Conservation (phyloP, 1,140 invertebrate species). For the Apis mellifera region Amel_HAv3.1 CM009935.2:11371501-11372000, state of each 20-base stretch:
- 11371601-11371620: slow-evolving; percentile 93
- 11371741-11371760: slow-evolving; percentile 79
- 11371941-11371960: slow-evolving; percentile 74
- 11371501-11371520: slow-evolving; percentile 89
- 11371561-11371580: slow-evolving; percentile 90
- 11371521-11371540: slow-evolving; percentile 91
- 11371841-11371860: slow-evolving; percentile 61
- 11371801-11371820: slow-evolving; percentile 72
- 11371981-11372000: slow-evolving; percentile 75
- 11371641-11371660: slow-evolving; percentile 89
- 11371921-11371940: slow-evolving; percentile 79
- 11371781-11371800: slow-evolving; percentile 79
- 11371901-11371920: slow-evolving; percentile 80
- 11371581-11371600: slow-evolving; percentile 91
- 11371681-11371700: slow-evolving; percentile 91
- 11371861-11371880: slow-evolving; percentile 67
- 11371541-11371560: slow-evolving; percentile 92
- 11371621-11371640: slow-evolving; percentile 88
- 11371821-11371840: slow-evolving; percentile 74
- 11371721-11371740: slow-evolving; percentile 80
- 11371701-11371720: slow-evolving; percentile 86
- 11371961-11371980: slow-evolving; percentile 80
- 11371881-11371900: slow-evolving; percentile 72
- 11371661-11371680: slow-evolving; percentile 90
- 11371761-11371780: slow-evolving; percentile 75